A percentile compares a stretch with the other conserved stretches of the same genome.
phyloP scores from a whole-genome alignment of 2,113 vertebrate species.

The Pachypanchax playfairii region DNA sequence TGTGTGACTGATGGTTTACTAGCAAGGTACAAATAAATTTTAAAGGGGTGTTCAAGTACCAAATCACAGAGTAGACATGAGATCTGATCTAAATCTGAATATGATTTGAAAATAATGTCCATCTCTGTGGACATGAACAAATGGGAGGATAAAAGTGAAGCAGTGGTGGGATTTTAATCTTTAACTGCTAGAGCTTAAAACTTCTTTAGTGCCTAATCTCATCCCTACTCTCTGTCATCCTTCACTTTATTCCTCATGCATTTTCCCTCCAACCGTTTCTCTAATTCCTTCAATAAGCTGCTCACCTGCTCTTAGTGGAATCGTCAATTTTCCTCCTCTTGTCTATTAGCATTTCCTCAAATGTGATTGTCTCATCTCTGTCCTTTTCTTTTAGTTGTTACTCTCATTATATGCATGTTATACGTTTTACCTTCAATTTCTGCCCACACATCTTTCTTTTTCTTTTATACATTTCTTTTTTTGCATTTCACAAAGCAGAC shows the following conservation, averaged over 20 bases:
- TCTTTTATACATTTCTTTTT: neutral
- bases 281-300: neutral
- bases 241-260: neutral
- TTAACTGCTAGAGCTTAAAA: conserved; percentile 19
- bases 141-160: neutral
- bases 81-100: no score
- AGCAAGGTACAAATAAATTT: conserved; percentile 12
- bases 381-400: neutral
- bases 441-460: neutral
- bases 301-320: neutral
- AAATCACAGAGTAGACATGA: conserved; percentile 2
- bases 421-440: neutral
- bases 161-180: conserved; percentile 21
- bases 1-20: conserved; percentile 13
- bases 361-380: neutral
- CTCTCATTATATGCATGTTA: neutral
- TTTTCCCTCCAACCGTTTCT: neutral
- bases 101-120: conserved; percentile 41
- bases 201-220: neutral
- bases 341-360: neutral
- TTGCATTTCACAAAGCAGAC: neutral
- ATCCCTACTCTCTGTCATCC: neutral
- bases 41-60: conserved; percentile 20
- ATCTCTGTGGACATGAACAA: conserved; percentile 8
- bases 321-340: neutral